Base-by-base conservation (phyloP, 1,140 invertebrate genomes). In the Cyphomyrmex costatus region DNA sequence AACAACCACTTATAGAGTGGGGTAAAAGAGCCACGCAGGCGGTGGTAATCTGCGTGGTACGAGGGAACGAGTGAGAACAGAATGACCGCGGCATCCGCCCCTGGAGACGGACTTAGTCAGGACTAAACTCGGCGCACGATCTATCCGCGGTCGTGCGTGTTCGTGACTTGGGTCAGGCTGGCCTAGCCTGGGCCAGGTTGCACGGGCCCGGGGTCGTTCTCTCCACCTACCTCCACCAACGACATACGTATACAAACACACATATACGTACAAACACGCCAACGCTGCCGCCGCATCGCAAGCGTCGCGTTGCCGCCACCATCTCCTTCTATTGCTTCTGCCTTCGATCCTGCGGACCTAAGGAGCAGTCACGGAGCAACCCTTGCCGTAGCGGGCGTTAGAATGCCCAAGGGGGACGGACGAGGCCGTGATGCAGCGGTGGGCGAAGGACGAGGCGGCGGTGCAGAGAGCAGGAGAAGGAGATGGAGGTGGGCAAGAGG, bases 331-430 rank as follows among this genome's bases (percentile, higher is more conserved):
- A 85, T 71, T 88, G 56, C 84, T 89, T 84, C 87, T 80, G 79
- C 87, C 86, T 89, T 89, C 88, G 88, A 89, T 89, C 80, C 89
- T 87, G 86, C 30, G 85, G 85, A 89, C 88, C 89, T 87, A 89
- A 90, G 88, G 88, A 87, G 89, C 89, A 90, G 89, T 90, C 86
- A 90, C 89, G 89, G 89, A 90, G 89, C 89, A 90, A 90, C 89
- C 89, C 89, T 90, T 90, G 88, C 89, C 73, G 80, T 70, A 77
- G 86, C 89, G 89, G 88, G 88, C 89, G 89, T 89, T 90, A 91
- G 90, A 88, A 91, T 91, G 89, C 86, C 85, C 89, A 87, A 76
- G 74, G 87, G 78, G 80, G 87, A 89, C 86, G 86, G 84, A 71
- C 77, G 88, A 87, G 88, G 77, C 79, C 70, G 70, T 87, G 63